These are phyloP conservation scores for Aphaenogaster ashmeadi DNA, from an alignment of 1,140 invertebrate genomes.

Conservation along the genomic window DNA sequence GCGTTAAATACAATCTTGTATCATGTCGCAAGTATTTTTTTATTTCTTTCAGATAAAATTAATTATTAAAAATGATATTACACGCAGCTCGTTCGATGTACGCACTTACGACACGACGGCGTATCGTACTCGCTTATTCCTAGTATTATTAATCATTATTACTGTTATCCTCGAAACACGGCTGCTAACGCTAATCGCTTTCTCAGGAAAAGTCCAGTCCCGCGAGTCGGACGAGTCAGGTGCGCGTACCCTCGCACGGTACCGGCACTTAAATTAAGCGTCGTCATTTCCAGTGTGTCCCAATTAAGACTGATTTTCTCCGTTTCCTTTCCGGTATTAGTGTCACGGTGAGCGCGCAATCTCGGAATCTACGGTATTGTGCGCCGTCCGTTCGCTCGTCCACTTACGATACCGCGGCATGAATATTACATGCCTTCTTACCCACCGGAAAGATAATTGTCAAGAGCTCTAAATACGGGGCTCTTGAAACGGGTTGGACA, in stretches of 20 bases:
- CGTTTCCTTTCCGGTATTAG: slow-evolving; percentile 85
- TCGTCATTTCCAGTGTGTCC: slow-evolving; percentile 82
- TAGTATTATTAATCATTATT: slow-evolving; percentile 15
- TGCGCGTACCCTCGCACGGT: slow-evolving; percentile 30
- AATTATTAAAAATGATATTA: not conserved
- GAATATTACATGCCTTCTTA: slow-evolving; percentile 87
- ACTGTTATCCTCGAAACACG: not conserved
- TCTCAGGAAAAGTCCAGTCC: slow-evolving; percentile 28
- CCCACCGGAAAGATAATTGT: slow-evolving; percentile 87
- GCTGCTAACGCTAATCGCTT: slow-evolving; percentile 1
- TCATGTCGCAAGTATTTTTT: not conserved
- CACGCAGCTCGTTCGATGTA: not conserved
- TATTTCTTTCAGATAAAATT: not conserved
- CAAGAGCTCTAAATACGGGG: slow-evolving; percentile 86
- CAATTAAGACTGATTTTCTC: slow-evolving; percentile 86
- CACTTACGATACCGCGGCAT: slow-evolving; percentile 83
- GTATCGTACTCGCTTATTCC: not conserved
- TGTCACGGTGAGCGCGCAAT: slow-evolving; percentile 87
- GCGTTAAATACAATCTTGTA: not conserved
- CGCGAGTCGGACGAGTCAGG: slow-evolving; percentile 43
- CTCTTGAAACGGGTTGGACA: slow-evolving; percentile 82
- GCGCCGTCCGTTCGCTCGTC: slow-evolving; percentile 79
- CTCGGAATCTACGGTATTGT: slow-evolving; percentile 85
- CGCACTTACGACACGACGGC: not conserved
- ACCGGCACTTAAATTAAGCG: slow-evolving; percentile 70